Conservation (phyloP, 1,140 invertebrate genomes). For the Nymphalis io region DNA sequence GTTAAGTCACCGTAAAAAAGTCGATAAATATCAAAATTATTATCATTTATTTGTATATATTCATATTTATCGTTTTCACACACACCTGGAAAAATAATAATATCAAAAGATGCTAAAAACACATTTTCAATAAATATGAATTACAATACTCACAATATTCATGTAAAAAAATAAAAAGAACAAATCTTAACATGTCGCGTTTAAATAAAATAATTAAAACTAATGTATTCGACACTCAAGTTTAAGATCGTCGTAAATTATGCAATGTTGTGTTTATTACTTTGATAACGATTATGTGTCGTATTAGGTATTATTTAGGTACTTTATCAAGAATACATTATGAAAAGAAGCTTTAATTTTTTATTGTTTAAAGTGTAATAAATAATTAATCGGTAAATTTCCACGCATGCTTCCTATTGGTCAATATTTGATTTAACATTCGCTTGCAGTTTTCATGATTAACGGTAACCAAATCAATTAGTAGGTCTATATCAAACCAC, state of each 20-base stretch:
- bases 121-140: neutral
- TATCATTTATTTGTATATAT: conserved; percentile 23
- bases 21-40: conserved; percentile 24
- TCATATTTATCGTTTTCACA: neutral
- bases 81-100: neutral
- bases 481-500: conserved; percentile 51
- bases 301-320: conserved; percentile 4
- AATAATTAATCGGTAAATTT: conserved; percentile 41
- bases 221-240: neutral
- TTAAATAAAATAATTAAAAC: neutral
- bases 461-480: conserved; percentile 40
- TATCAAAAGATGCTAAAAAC: neutral
- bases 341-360: neutral
- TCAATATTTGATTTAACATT: conserved; percentile 37
- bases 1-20: conserved; percentile 38
- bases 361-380: conserved; percentile 3
- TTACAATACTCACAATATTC: neutral
- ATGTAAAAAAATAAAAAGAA: neutral
- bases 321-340: neutral
- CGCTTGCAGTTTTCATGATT: conserved; percentile 43
- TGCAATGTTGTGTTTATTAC: neutral
- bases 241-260: neutral
- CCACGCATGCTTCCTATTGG: conserved; percentile 43
- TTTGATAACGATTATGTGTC: neutral
- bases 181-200: neutral